Base-by-base conservation (phyloP, 2,113 vertebrate species). In the Propithecus coquereli region DNA sequence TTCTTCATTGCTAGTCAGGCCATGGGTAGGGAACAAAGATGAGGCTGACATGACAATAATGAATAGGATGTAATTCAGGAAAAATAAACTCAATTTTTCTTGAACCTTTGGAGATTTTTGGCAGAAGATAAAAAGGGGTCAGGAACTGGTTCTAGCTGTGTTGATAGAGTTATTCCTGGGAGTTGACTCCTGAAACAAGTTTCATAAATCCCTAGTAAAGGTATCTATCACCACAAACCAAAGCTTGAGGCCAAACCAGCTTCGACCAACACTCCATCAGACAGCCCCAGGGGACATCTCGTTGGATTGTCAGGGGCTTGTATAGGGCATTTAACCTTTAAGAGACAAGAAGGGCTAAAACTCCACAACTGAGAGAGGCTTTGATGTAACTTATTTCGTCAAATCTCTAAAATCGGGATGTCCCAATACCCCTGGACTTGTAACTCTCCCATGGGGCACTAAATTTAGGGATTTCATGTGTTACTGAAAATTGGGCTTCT, bases 21-120 rank as follows among this genome's bases (percentile, higher is more conserved):
- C 90, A 34, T 13, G 52, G 94, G 40, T 65, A 37, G 90, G 70
- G 95, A 94, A 83, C 40, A 18, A 57, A 97, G 40, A 92, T 85
- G 76, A 95, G 54, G 59, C 27, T 87, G 93, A 90, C 40, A 34
- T 96, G 92, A 87, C 97, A 96, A 96, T 90, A 94, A 94, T 79
- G 94, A 95, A 63, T 73, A 96, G 70, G 34, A 90, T 84, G 54
- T 52, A 76, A 95, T 74, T 94, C 45, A 63, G 54, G 52, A 40
- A 18, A 90, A 92, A 84, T 73, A 81, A 85, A 95, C 76, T 94
- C 68, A 34, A 30, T 92, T 94, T 88, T 97, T 96, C 40, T 87
- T 90, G 50, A 94, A 70, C 2, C 57, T 89, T 91, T 22, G 68
- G 87, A 91, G 34, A 45, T 68, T 83, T 88, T 18, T 71, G 82